Evolutionary conservation across 1,140 invertebrate genomes (phyloP).

Genomic region (Gonatopus flavifemur): DNA sequence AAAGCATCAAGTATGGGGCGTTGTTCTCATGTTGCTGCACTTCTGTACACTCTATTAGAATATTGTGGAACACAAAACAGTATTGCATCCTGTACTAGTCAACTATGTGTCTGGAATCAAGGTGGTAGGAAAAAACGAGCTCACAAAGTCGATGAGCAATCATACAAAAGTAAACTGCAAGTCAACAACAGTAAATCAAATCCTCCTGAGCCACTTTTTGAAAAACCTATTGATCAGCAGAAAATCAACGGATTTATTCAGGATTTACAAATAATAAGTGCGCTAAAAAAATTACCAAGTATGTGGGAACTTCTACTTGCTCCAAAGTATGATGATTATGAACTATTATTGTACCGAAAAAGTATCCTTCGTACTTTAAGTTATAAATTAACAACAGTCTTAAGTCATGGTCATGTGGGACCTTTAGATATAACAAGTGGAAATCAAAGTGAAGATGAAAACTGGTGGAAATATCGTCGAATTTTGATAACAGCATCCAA

Average conservation of each 20-base stretch:
- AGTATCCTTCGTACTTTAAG: not conserved
- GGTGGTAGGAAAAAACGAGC: slow-evolving; percentile 1
- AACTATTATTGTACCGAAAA: not conserved
- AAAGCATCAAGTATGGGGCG: slow-evolving; percentile 11
- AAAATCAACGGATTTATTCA: too few species aligned
- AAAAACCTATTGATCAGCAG: too few species aligned
- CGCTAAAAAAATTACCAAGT: not conserved
- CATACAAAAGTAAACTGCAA: not conserved
- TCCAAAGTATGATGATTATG: not conserved
- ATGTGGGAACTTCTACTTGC: not conserved
- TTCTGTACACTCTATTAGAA: slow-evolving; percentile 1
- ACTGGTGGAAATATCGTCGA: slow-evolving; percentile 8
- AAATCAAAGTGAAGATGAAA: not conserved
- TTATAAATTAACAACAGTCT: not conserved
- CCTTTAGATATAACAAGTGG: not conserved
- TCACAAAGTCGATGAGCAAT: not conserved
- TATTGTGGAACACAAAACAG: not conserved
- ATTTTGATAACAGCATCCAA: slow-evolving; percentile 15
- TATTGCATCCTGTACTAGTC: not conserved
- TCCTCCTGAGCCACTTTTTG: too few species aligned
- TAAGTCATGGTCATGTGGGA: not conserved
- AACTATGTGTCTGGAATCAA: slow-evolving; percentile 4
- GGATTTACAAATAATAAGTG: not conserved
- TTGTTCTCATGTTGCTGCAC: slow-evolving; percentile 6
- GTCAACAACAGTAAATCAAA: not conserved